phyloP scores from a whole-genome alignment of 2,888 invertebrate species.

The Harpalus rubripes region DNA sequence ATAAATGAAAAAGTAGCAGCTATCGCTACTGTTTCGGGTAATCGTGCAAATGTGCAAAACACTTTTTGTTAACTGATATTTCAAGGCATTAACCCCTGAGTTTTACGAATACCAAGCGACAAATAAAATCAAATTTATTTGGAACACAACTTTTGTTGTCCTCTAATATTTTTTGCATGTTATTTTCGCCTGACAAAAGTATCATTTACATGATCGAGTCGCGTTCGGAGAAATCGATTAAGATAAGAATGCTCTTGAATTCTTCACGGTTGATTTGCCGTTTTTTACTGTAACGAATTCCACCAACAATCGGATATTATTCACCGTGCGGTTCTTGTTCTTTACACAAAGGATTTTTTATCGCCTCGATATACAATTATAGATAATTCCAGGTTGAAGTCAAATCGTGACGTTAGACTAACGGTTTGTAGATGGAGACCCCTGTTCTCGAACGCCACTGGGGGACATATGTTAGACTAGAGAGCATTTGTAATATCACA shows the following conservation, averaged over 20 bases:
- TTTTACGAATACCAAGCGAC: no score
- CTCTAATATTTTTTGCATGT: background rate
- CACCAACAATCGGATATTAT: conserved; percentile 27
- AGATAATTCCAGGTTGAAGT: conserved; percentile 29
- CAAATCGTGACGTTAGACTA: conserved; percentile 14
- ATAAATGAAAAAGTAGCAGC: no score
- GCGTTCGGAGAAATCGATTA: conserved; percentile 14
- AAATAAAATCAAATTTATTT: no score
- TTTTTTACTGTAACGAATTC: conserved; percentile 26
- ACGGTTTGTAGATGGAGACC: conserved; percentile 5
- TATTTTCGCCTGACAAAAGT: background rate
- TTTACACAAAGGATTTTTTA: conserved; percentile 10
- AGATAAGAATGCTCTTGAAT: conserved; percentile 8
- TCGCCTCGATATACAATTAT: conserved; percentile 29
- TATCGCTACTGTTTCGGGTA: no score
- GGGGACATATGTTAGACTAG: conserved; percentile 3
- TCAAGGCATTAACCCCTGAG: no score
- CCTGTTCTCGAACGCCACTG: conserved; percentile 11
- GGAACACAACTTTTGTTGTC: background rate
- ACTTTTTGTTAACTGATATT: no score
- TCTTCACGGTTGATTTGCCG: conserved; percentile 15
- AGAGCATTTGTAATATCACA: conserved; percentile 16
- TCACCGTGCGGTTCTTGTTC: background rate
- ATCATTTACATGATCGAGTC: conserved; percentile 5
- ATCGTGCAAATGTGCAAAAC: no score